phyloP scores from a whole-genome alignment of 2,888 invertebrate species.

The Leistus spinibarbis region DNA sequence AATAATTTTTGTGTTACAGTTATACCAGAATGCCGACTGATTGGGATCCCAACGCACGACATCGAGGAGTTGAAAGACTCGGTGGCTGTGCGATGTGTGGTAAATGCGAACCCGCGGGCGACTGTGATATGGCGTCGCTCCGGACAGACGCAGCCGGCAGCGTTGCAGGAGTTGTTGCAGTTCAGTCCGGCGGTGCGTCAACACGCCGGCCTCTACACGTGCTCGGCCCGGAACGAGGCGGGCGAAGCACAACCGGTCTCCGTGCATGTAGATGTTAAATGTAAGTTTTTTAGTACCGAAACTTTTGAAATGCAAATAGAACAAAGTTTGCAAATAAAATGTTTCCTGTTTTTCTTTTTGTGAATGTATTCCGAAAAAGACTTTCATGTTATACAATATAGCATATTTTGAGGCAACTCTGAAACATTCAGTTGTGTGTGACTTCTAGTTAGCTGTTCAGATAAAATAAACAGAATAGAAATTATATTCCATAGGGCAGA shows the following conservation, averaged over 20 bases:
- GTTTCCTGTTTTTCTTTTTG: too few species aligned
- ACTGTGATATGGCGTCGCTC: constrained; percentile 72
- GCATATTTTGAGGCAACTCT: too few species aligned
- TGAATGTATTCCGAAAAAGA: too few species aligned
- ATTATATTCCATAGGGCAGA: too few species aligned
- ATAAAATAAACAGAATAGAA: too few species aligned
- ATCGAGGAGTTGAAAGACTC: constrained; percentile 75
- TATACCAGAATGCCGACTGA: constrained; percentile 66
- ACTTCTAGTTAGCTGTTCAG: too few species aligned
- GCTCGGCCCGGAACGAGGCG: constrained; percentile 83
- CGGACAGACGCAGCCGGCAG: constrained; percentile 67
- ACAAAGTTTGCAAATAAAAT: too few species aligned
- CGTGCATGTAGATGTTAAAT: constrained; percentile 86
- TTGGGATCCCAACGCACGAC: constrained; percentile 67
- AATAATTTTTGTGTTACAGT: constrained; percentile 54
- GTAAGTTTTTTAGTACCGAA: constrained; percentile 62
- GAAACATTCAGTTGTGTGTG: too few species aligned
- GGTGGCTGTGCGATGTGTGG: constrained; percentile 70
- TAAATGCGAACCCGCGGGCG: constrained; percentile 77
- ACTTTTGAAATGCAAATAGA: too few species aligned
- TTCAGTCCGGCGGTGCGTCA: constrained; percentile 59
- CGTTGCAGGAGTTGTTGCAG: constrained; percentile 65
- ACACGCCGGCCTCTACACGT: constrained; percentile 74
- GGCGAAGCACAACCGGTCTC: constrained; percentile 84
- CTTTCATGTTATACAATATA: too few species aligned